Evolutionary conservation across 2,888 invertebrate genomes (phyloP).

Genomic region (Melanotus villosus): DNA sequence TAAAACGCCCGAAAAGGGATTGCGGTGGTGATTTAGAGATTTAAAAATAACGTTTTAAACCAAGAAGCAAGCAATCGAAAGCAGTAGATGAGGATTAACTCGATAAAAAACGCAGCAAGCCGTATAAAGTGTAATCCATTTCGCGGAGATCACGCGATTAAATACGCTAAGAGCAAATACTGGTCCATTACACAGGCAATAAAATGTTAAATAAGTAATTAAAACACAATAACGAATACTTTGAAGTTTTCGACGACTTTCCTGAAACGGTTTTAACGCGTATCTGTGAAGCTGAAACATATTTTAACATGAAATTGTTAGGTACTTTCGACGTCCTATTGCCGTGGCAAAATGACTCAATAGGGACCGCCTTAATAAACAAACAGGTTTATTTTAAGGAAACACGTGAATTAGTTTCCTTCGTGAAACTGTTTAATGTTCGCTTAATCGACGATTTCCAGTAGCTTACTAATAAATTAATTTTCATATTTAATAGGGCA

Average conservation of each 20-base stretch:
- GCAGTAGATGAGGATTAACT: background rate
- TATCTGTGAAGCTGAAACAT: background rate
- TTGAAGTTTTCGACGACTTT: slow-evolving; percentile 57
- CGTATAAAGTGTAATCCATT: slow-evolving; percentile 15
- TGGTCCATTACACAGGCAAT: slow-evolving; percentile 61
- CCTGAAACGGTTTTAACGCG: slow-evolving; percentile 15
- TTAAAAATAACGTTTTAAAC: background rate
- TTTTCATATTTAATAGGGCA: slow-evolving; percentile 22
- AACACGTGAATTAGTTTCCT: background rate
- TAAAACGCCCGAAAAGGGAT: no score
- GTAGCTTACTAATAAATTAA: slow-evolving; percentile 30
- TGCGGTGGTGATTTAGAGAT: no score
- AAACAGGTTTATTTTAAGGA: slow-evolving; percentile 8
- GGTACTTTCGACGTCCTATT: slow-evolving; percentile 14
- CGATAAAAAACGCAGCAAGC: slow-evolving; percentile 11
- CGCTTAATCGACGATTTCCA: slow-evolving; percentile 4
- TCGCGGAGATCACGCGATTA: slow-evolving; percentile 13
- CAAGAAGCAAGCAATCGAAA: slow-evolving; percentile 2
- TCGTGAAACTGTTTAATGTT: background rate
- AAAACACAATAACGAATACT: slow-evolving; percentile 60
- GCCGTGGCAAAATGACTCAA: background rate
- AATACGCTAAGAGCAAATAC: slow-evolving; percentile 27
- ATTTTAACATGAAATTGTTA: slow-evolving; percentile 12
- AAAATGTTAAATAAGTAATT: slow-evolving; percentile 65
- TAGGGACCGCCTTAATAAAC: slow-evolving; percentile 15